Conservation (phyloP, 2,113 vertebrate species). For the Benitochromis conjunctus region DNA sequence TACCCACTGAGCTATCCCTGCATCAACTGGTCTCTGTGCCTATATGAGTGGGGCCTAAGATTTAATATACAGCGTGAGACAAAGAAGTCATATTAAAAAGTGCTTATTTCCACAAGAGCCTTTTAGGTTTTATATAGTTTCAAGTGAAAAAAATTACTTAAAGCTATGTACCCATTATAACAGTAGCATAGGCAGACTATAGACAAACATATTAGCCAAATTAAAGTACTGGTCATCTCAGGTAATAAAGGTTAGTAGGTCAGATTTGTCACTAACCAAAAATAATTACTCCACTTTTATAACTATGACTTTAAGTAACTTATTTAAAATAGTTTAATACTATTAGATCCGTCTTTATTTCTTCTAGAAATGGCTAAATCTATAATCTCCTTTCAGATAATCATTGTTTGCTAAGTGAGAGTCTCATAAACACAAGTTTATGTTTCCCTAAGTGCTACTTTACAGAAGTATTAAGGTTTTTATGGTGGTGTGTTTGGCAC, state of each 20-base stretch:
- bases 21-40: background rate
- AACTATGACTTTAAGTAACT: background rate
- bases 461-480: conserved; percentile 25
- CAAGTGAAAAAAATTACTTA: background rate
- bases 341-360: background rate
- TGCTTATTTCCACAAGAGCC: background rate
- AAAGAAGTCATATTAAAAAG: background rate
- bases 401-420: conserved; percentile 36
- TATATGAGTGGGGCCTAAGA: background rate
- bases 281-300: background rate
- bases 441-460: conserved; percentile 45
- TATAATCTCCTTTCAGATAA: conserved; percentile 14
- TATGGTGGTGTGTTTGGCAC: conserved; percentile 22
- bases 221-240: background rate
- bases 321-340: conserved; percentile 29
- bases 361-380: conserved; percentile 3
- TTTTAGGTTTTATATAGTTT: background rate
- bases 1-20: background rate
- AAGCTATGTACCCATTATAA: background rate
- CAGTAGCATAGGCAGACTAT: background rate
- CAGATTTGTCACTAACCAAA: background rate
- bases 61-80: background rate
- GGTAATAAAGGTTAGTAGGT: background rate
- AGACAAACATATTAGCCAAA: background rate
- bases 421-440: conserved; percentile 38